Base-by-base conservation (phyloP, 1,140 invertebrate species). In the Scaptodrosophila lebanonensis region DNA sequence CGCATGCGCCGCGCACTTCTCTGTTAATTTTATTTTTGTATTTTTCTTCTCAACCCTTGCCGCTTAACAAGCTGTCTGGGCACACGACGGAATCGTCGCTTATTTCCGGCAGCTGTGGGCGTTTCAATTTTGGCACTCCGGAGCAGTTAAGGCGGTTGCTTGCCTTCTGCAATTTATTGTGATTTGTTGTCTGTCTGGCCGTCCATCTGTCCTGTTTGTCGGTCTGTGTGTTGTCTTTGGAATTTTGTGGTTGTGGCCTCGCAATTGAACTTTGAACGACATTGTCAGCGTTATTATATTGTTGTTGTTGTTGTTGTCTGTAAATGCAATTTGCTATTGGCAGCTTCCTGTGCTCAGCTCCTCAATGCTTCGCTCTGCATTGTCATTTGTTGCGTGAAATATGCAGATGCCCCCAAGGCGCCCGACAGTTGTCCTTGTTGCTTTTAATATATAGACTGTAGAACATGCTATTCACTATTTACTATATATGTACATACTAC, bases 41-140 rank as follows among this genome's bases (percentile, higher is more conserved):
- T 39, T 22, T 33, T 20, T 30, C 67, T 13, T 48, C 27, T 61
- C 38, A 59, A 66, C 62, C 53, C 53, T 47, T 16, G 52, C 39
- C 22, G 22, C 8, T n/a, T 8, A 25, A 8, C 22, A 25, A 3
- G 22, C 22, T 8, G 22, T 4, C 22, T 3, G 22, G 22, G 22
- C 22, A 25, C 49, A 38, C 36, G 54, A 51, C 49, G 45, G 61
- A 57, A 44, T 17, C 61, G 56, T 38, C 35, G 15, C 35, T 13
- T 15, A 13, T 43, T 79, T 84, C 82, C 82, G 82, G 82, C 82
- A 84, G 82, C 76, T 84, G 82, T 79, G 73, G 82, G 82, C 79
- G 82, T 72, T 82, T 62, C 56, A 40, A 57, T 54, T 63, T 72
- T 61, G 54, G 49, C 68, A 67, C 72, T 72, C 51, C 57, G 36